These are phyloP conservation scores for Cephus pulcher DNA, from an alignment of 2,888 invertebrate species.

Conservation along the genomic window DNA sequence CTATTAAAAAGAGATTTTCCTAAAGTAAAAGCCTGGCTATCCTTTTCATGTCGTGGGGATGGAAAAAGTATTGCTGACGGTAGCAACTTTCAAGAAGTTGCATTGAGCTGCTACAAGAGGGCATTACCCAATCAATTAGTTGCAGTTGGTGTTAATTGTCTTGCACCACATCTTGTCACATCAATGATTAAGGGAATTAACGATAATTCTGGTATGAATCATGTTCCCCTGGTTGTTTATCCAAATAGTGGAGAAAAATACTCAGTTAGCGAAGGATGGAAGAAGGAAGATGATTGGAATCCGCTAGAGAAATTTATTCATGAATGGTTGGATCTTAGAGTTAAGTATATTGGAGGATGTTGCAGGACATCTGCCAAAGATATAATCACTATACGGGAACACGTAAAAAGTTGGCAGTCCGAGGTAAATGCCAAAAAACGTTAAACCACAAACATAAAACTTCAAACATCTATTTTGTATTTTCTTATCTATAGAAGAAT, in stretches of 20 bases:
- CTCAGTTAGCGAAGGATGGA: conserved; percentile 73
- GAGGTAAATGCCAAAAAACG: background rate
- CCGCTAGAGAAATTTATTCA: conserved; percentile 79
- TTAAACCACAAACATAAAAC: background rate
- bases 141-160: conserved; percentile 92
- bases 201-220: conserved; percentile 66
- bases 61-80: conserved; percentile 79
- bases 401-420: conserved; percentile 69
- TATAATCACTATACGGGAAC: conserved; percentile 78
- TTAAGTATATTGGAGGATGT: conserved; percentile 90
- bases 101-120: conserved; percentile 74
- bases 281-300: conserved; percentile 73
- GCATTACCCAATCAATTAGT: conserved; percentile 77
- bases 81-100: conserved; percentile 81
- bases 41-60: conserved; percentile 84
- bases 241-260: conserved; percentile 93
- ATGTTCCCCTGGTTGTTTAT: conserved; percentile 86
- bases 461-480: background rate
- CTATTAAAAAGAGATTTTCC: conserved; percentile 82
- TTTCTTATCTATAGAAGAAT: background rate
- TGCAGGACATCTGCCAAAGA: conserved; percentile 89
- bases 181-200: conserved; percentile 72
- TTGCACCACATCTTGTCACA: conserved; percentile 76
- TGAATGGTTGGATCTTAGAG: conserved; percentile 86
- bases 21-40: conserved; percentile 83